phyloP scores from a whole-genome alignment of 2,888 invertebrate genomes.

The Phengaris alcon region DNA sequence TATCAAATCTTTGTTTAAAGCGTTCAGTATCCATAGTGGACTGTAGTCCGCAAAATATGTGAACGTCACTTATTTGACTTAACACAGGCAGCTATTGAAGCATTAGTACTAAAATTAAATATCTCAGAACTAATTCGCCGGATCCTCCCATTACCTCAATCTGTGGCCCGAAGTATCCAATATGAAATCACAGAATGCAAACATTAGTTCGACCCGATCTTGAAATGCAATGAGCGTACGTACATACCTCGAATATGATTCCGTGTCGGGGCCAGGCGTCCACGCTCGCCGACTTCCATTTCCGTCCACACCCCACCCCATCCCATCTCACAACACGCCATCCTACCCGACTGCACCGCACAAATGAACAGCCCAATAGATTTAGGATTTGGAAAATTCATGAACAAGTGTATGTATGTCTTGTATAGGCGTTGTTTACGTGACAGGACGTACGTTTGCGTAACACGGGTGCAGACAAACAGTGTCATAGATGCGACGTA shows the following conservation, averaged over 20 bases:
- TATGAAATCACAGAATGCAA: constrained; percentile 13
- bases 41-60: background rate
- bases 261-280: constrained; percentile 45
- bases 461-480: background rate
- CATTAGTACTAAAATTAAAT: background rate
- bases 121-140: background rate
- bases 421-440: background rate
- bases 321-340: constrained; percentile 32
- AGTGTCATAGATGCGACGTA: background rate
- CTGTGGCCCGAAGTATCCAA: constrained; percentile 28
- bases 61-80: no score
- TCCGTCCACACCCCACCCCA: constrained; percentile 49
- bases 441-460: background rate
- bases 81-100: no score
- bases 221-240: constrained; percentile 1
- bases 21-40: no score
- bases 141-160: constrained; percentile 5
- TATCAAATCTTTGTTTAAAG: no score
- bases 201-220: background rate
- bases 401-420: background rate
- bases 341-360: background rate
- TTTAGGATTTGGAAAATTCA: constrained; percentile 20
- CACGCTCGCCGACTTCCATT: constrained; percentile 53
- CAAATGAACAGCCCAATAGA: constrained; percentile 19
- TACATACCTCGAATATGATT: constrained; percentile 11